Base-by-base conservation (phyloP, 2,797 vertebrate species). In the Astyanax mexicanus region DNA sequence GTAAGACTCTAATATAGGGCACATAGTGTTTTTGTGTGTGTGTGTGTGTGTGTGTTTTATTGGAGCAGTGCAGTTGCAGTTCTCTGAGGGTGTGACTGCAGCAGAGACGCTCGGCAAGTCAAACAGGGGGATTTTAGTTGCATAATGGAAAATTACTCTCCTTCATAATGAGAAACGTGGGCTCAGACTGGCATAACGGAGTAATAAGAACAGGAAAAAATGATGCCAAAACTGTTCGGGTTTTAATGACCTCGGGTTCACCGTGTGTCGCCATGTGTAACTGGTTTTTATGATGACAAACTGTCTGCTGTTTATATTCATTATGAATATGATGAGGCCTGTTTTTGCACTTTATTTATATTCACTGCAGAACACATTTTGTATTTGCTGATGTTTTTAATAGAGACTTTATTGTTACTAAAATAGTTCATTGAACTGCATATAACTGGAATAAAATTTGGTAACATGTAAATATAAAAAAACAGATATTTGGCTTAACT, bases 61-160 rank as follows among this genome's bases (percentile, higher is more conserved):
- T n/a, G n/a, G n/a, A n/a, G n/a, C n/a, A n/a, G n/a, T n/a, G n/a
- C n/a, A n/a, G n/a, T n/a, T n/a, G n/a, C n/a, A n/a, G n/a, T n/a
- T n/a, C n/a, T n/a, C n/a, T n/a, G 29, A 52, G 55, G 32, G 44
- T 57, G 52, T 68, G 54, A 57, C 54, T 57, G 54, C n/a, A n/a
- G n/a, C 47, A 19, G 49, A 51, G 45, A 74, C 65, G 37, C 25
- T 57, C 49, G 21, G 51, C 40, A 75, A 70, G 64, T 69, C 32
- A 72, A 72, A 68, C 78, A 54, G 68, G 65, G 69, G 29, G 13
- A 69, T 72, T 66, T 72, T 29, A 51, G 27, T 70, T 38, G 40
- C 11, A n/a, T 52, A 10, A 62, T 40, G 55, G 74, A 69, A 69
- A 69, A 45, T 62, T 0, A 44, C 23, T 69, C 49, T 6, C 38